Base-by-base conservation (phyloP, 53 echinoderm and acorn worm genomes). In the Patiria pectinifera region DNA sequence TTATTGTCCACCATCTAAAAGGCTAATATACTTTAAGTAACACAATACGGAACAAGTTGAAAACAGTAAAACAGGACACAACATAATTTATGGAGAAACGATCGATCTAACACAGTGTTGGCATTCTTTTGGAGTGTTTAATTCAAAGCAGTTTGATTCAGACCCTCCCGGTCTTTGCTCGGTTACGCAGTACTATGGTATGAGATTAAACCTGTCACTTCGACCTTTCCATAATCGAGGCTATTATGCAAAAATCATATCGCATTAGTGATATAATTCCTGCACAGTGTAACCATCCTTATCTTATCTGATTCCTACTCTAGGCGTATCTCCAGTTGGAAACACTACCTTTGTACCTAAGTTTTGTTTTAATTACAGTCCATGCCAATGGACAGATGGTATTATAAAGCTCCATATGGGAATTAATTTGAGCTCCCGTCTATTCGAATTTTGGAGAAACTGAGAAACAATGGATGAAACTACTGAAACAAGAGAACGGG, bases 311-410 rank as follows among this genome's bases (percentile, higher is more conserved):
- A 82, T 45, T 15, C 19, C 10, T 74, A 23, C 24, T 21, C 15
- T 18, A 82, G 59, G 82, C 59, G 82, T 82, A 23, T 59, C 53
- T 53, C 53, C 53, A 53, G 49, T 21, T 46, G 48, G 5, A 24
- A 4, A 66, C 19, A 18, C 48, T 16, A 80, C 82, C 82, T 82
- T 82, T 82, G 82, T 82, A 82, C 82, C 82, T 21, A 45, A 22
- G 12, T n/a, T 23, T 70, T 70, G 70, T 70, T 70, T 24, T 24
- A 74, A 74, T 74, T 74, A 74, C 4, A 18, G 24, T n/a, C 24
- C 6, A 74, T 24, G 19, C 4, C 10, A 24, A 23, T 23, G 11
- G 23, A 74, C 22, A 21, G 24, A 24, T 74, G 22, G 74, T 23
- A 66, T 66, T 16, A 66, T 66, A 16, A 66, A 66, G 19, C 66